Evolutionary conservation across 1,140 invertebrate genomes (phyloP), one percentile per base, ranked within the genome.

Genomic region (Drosophila serrata): DNA sequence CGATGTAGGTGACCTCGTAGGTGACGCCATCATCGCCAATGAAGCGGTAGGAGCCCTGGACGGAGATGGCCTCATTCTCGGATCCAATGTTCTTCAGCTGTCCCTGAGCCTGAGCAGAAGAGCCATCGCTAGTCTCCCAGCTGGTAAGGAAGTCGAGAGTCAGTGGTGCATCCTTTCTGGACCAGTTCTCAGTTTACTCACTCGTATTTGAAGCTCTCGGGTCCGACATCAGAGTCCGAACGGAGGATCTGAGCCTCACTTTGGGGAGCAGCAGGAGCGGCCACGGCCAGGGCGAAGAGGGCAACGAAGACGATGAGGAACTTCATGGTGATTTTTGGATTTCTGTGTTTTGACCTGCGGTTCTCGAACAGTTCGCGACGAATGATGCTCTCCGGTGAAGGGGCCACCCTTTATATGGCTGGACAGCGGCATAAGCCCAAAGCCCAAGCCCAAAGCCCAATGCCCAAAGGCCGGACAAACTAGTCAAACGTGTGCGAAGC

Each of bases 1-100:
- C 96, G 53, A 95, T 93, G 93, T 96, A 97, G 15, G 93, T 94
- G 49, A 97, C 93, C 56, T 93, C 92, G 84, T 96, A 95, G 15
- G 94, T 92, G 49, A 94, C 92, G 42, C 96, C 96, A 80, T 96
- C 95, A 33, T 94, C 93, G n/a, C 82, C 95, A 15, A 94, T 72
- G 91, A 93, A 95, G n/a, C 81, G 86, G 93, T 84, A 95, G 68
- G 93, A 93, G 12, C 95, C 95, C 0, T 88, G 82, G 29, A 95
- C 95, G 2, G 81, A 77, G 9, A 95, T 74, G 3, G 93, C 42
- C 57, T 92, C 87, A 0, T 86, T 4, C 0, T 92, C 91, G 6
- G 73, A 1, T 43, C 87, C 91, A 42, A 7, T 1, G 43, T 92
- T 75, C 0, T 51, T 65, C 33, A 92, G 48, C 0, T 62, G 3